phyloP scores from a whole-genome alignment of 1,140 invertebrate species.

The Sitophilus oryzae region DNA sequence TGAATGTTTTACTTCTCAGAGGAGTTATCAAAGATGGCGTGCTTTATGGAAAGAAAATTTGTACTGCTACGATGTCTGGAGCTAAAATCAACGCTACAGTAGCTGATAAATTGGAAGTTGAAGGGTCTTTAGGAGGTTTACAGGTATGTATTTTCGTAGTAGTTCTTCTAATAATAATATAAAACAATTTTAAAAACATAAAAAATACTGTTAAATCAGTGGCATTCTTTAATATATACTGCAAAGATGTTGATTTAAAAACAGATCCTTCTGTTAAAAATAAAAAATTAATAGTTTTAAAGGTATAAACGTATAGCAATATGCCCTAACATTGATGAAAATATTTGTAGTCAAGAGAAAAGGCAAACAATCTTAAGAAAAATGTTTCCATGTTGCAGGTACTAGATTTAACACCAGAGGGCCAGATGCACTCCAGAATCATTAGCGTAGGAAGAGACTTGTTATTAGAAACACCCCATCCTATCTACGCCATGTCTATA shows the following conservation, averaged over 20 bases:
- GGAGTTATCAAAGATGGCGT: conserved; percentile 67
- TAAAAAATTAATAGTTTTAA: no score
- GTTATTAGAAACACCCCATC: conserved; percentile 48
- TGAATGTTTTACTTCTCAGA: conserved; percentile 81
- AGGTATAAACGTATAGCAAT: no score
- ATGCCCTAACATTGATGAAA: no score
- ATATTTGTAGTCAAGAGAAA: no score
- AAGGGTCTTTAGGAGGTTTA: conserved; percentile 83
- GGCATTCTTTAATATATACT: no score
- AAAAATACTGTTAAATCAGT: no score
- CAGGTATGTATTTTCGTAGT: conserved; percentile 52
- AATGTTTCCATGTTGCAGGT: no score
- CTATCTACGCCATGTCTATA: conserved; percentile 48
- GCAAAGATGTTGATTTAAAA: no score
- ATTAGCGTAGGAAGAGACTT: conserved; percentile 79
- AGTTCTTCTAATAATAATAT: no score
- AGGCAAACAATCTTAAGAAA: no score
- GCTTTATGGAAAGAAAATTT: conserved; percentile 79
- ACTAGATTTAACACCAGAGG: conserved; percentile 82
- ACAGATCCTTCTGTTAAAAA: no score
- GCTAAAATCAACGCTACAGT: conserved; percentile 85
- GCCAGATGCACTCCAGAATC: conserved; percentile 75
- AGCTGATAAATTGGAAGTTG: conserved; percentile 61
- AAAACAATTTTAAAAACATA: no score
- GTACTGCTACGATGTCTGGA: conserved; percentile 84